Conservation (phyloP, 2,113 vertebrate genomes). For the Pagrus major region DNA sequence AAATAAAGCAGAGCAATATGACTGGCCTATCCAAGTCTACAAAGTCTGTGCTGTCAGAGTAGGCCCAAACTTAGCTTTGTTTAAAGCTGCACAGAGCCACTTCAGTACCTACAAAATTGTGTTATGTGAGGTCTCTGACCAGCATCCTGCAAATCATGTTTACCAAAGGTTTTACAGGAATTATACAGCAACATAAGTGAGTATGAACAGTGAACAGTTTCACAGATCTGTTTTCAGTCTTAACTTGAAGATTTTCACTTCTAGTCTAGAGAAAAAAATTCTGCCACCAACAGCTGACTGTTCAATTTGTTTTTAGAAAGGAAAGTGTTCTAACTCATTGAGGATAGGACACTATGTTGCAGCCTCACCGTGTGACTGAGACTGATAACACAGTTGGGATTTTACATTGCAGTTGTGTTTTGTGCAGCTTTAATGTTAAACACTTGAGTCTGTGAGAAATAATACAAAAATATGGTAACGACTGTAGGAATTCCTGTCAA, state of each 20-base stretch:
- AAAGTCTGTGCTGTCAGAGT: neutral
- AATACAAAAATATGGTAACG: neutral
- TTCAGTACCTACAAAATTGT: neutral
- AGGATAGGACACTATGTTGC: neutral
- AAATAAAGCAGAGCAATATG: neutral
- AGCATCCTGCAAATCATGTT: neutral
- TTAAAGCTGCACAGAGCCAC: neutral
- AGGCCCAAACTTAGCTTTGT: neutral
- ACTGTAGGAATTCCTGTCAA: neutral
- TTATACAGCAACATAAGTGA: neutral
- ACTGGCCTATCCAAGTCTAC: neutral
- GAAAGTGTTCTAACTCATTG: neutral
- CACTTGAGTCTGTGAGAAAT: neutral
- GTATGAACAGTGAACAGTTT: no score
- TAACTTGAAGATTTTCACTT: neutral
- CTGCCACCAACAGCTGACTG: no score
- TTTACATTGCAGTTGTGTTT: neutral
- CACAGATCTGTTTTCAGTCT: neutral
- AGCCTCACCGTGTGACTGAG: neutral
- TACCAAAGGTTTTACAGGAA: neutral
- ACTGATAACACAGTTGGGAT: neutral
- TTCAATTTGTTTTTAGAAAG: neutral
- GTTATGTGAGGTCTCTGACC: neutral
- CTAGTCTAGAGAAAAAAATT: no score
- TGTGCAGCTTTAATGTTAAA: neutral